These are phyloP conservation scores for Podarcis muralis DNA, from an alignment of 2,113 vertebrate species.

Conservation along the genomic window DNA sequence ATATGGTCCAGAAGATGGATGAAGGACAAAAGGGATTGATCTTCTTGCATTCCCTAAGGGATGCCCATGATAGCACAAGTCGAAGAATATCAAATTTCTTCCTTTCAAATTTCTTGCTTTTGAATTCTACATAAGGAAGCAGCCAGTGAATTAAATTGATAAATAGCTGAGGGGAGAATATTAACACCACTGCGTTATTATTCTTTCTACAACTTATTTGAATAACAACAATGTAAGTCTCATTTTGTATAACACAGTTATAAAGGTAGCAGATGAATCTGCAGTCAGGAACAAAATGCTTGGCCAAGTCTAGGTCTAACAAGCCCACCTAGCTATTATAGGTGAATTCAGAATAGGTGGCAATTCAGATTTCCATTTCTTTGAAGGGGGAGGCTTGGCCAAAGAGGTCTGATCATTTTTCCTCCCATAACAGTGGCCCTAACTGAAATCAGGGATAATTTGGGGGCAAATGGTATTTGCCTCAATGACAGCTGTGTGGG, in stretches of 20 bases:
- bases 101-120: not conserved
- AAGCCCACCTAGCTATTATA: not conserved
- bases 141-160: not conserved
- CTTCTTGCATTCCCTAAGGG: not conserved
- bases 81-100: not conserved
- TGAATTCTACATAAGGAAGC: not conserved
- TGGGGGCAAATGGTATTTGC: not conserved
- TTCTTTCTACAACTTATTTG: not conserved
- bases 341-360: not conserved
- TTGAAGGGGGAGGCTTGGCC: not conserved
- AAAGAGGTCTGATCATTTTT: constrained; percentile 8
- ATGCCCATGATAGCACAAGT: not conserved
- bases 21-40: not conserved
- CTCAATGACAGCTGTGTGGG: not conserved
- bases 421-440: not conserved
- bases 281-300: not conserved
- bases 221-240: not conserved
- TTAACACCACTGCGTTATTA: not conserved
- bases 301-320: not conserved
- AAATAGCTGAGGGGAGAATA: not conserved
- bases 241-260: not conserved
- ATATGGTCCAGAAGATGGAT: not conserved
- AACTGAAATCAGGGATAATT: not conserved
- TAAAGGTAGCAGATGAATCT: not conserved
- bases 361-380: not conserved